These are phyloP conservation scores for Temnothorax ravouxi DNA, from an alignment of 2,888 invertebrate genomes.

Conservation along the genomic window DNA sequence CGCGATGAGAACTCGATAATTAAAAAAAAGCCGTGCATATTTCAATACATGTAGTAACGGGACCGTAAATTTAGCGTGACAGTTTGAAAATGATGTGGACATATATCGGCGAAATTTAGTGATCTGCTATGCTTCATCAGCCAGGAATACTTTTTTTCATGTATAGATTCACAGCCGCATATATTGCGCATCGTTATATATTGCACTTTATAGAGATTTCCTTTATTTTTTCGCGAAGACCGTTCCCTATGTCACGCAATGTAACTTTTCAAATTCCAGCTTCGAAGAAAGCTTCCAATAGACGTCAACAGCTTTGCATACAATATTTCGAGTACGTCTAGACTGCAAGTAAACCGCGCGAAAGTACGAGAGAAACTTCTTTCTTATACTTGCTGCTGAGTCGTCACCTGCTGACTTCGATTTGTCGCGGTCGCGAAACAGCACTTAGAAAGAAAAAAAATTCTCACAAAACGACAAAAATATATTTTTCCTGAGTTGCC, in stretches of 20 bases:
- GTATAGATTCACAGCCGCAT: neutral
- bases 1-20: slow-evolving; percentile 30
- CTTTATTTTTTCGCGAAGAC: slow-evolving; percentile 2
- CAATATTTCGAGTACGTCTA: slow-evolving; percentile 53
- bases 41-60: slow-evolving; percentile 20
- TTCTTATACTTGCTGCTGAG: slow-evolving; percentile 42
- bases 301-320: slow-evolving; percentile 56
- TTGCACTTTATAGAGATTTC: slow-evolving; percentile 23
- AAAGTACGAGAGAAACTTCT: slow-evolving; percentile 49
- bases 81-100: slow-evolving; percentile 36
- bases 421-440: slow-evolving; percentile 53
- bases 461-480: slow-evolving; percentile 36
- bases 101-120: slow-evolving; percentile 16
- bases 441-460: slow-evolving; percentile 40
- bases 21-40: slow-evolving; percentile 35
- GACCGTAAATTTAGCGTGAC: slow-evolving; percentile 16
- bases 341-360: slow-evolving; percentile 46
- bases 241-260: neutral
- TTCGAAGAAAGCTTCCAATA: slow-evolving; percentile 52
- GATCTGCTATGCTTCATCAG: neutral
- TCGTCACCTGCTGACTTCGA: slow-evolving; percentile 57
- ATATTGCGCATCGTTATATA: neutral
- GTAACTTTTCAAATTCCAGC: slow-evolving; percentile 53
- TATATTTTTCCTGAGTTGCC: slow-evolving; percentile 36
- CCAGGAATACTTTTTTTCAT: neutral